Evolutionary conservation across 2,797 vertebrate species (phyloP).

Genomic region (Hypotaenidia okinawae): DNA sequence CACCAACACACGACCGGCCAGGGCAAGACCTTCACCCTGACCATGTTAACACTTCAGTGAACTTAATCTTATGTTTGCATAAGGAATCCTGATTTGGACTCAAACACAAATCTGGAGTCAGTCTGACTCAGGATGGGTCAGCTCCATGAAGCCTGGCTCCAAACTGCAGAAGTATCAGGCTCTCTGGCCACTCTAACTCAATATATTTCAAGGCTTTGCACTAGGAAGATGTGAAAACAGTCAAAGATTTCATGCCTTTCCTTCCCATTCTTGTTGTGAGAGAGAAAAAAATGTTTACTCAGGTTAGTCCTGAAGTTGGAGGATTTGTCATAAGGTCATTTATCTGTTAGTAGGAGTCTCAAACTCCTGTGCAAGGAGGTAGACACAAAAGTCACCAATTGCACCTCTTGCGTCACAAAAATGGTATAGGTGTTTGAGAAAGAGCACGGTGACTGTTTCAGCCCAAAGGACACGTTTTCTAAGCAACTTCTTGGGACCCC

Average conservation of each 20-base stretch:
- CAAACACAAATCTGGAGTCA: neutral
- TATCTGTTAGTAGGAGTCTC: neutral
- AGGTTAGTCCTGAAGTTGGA: neutral
- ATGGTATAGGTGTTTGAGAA: neutral
- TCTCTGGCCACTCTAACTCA: neutral
- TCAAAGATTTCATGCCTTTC: neutral
- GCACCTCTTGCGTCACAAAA: neutral
- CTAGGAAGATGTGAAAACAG: neutral
- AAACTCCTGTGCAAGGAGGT: neutral
- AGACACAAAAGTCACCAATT: neutral
- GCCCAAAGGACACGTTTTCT: neutral
- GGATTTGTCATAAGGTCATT: neutral
- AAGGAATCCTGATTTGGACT: neutral
- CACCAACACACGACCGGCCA: rapidly evolving
- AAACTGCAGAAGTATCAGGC: neutral
- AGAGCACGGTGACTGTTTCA: neutral
- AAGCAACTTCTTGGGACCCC: neutral
- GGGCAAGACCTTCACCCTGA: neutral
- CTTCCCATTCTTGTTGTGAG: neutral
- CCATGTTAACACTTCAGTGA: neutral
- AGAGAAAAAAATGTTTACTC: neutral
- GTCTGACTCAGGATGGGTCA: neutral
- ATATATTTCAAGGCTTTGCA: neutral
- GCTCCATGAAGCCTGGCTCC: neutral
- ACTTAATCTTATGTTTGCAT: neutral